Percentiles rank a stretch among this genome's conserved stretches.
Evolutionary conservation across 2,797 vertebrate species (phyloP).

Genomic region (Neoniphon sammara): DNA sequence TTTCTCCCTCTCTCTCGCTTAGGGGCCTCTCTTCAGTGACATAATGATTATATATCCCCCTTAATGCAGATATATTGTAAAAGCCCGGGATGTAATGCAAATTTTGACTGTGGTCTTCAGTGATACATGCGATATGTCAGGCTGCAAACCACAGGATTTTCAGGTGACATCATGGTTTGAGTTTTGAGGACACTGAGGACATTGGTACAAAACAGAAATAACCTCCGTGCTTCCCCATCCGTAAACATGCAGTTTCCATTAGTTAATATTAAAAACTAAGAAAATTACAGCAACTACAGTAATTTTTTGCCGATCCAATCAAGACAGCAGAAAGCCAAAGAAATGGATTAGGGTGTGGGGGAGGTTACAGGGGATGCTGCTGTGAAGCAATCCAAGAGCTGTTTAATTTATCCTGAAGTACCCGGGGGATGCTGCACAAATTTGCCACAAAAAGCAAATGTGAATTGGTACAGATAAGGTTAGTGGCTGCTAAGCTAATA

Average conservation of each 20-base stretch:
- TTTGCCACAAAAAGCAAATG: conserved; percentile 49
- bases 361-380: conserved; percentile 57
- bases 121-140: no score
- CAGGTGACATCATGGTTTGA: no score
- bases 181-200: not conserved
- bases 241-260: conserved; percentile 14
- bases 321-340: conserved; percentile 31
- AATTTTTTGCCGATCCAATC: conserved; percentile 36
- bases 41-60: conserved; percentile 49
- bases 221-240: not conserved
- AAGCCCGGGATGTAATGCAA: conserved; percentile 62
- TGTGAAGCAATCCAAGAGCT: conserved; percentile 9
- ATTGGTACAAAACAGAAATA: not conserved
- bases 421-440: conserved; percentile 41
- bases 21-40: conserved; percentile 34
- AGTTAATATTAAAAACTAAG: conserved; percentile 37
- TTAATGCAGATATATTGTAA: conserved; percentile 46
- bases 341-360: conserved; percentile 53
- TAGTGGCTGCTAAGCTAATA: conserved; percentile 41
- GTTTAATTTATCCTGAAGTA: conserved; percentile 65
- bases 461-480: conserved; percentile 60
- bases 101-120: conserved; percentile 44
- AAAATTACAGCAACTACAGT: conserved; percentile 23
- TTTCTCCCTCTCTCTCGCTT: conserved; percentile 32
- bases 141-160: no score